Base-by-base conservation (phyloP, 2,113 vertebrate species). In the Protobothrops flavoviridis region DNA sequence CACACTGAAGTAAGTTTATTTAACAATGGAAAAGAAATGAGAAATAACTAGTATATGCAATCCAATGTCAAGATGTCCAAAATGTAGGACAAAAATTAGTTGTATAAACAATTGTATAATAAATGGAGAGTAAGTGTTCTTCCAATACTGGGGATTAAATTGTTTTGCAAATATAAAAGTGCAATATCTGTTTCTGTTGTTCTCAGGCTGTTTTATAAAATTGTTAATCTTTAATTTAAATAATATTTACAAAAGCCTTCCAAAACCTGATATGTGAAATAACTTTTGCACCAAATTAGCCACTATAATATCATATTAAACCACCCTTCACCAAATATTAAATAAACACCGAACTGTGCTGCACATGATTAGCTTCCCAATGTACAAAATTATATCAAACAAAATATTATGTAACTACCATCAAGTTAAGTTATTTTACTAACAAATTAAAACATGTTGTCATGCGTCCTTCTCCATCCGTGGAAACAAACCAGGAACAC, bases 331-430 rank as follows among this genome's bases (percentile, higher is more conserved):
- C 17, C 69, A 81, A 81, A 81, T 94, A 85, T 87, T 55, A 90
- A 95, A 94, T 45, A 91, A 8, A 93, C 92, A 94, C 0, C 39
- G 69, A 95, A 94, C 39, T 90, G 9, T 3, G 86, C 55, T 56
- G 15, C 2, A 39, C 88, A 1, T 87, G 93, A 92, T 95, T 33
- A 96, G 94, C 15, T 55, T 8, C 20, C 88, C 3, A 43, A 59
- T 43, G 91, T 86, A 20, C 48, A 96, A 96, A 91, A 57, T 39
- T 55, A 17, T 21, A 94, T 94, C 92, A 93, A 93, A 95, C 90
- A 85, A 91, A 95, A 92, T 59, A 95, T 87, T 9, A 59, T 91
- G 86, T 94, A 87, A 91, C 86, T 43, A 10, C 93, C 29, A 50
- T 88, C 92, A 21, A 92, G 20, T 92, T 94, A 48, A 0, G 0